A percentile compares a stretch with the other conserved stretches of the same genome.
Evolutionary conservation across 2,797 vertebrate species (phyloP).

Genomic region (Fringilla coelebs): DNA sequence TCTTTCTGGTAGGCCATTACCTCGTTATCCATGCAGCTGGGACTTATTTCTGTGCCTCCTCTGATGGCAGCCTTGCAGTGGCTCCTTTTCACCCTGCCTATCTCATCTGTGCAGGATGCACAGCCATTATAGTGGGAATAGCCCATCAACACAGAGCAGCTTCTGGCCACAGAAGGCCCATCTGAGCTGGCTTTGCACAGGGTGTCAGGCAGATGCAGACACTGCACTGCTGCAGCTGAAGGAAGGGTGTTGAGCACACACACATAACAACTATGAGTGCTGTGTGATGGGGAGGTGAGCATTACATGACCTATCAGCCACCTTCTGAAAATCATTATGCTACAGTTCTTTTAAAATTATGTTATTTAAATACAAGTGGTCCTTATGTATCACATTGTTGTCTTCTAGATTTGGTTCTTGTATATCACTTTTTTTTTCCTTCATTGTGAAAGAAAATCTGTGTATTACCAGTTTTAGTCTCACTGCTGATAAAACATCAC

Average conservation of each 20-base stretch:
- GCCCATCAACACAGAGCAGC: not conserved
- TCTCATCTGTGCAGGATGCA: not conserved
- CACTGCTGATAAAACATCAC: not conserved
- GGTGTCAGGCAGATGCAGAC: not conserved
- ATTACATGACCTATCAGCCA: not conserved
- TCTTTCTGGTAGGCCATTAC: not conserved
- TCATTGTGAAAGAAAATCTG: not conserved
- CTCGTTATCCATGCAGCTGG: slow-evolving; percentile 13
- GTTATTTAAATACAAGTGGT: not conserved
- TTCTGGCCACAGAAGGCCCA: not conserved
- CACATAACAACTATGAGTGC: not conserved
- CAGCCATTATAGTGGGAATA: not conserved
- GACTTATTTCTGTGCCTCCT: not conserved
- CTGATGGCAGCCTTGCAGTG: not conserved
- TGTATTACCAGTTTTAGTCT: not conserved
- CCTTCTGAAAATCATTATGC: not conserved
- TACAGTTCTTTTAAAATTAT: not conserved
- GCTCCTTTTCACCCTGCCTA: not conserved
- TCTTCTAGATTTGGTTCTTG: not conserved
- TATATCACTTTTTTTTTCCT: not conserved
- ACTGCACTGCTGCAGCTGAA: not conserved
- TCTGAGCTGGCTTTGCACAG: not conserved
- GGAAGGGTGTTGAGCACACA: not conserved
- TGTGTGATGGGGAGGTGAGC: not conserved
- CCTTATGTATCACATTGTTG: not conserved